phyloP scores from a whole-genome alignment of 2,113 vertebrate genomes.

The Tiliqua scincoides region DNA sequence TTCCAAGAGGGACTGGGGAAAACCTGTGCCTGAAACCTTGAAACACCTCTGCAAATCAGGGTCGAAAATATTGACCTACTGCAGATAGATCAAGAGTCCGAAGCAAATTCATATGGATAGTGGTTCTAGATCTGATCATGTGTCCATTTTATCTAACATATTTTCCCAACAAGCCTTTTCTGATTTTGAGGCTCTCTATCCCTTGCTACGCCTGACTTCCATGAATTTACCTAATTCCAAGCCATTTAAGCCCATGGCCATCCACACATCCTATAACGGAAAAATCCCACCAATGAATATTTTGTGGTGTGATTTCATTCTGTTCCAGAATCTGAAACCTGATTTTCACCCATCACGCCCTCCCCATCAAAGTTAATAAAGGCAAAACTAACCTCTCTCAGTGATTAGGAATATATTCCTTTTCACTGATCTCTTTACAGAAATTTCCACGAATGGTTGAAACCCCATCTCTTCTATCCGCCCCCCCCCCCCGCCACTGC shows the following conservation, averaged over 20 bases:
- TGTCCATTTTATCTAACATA: background rate
- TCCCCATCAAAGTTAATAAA: background rate
- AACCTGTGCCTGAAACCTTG: no score
- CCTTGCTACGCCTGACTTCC: background rate
- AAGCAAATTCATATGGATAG: no score
- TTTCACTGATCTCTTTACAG: constrained; percentile 26
- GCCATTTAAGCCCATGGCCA: background rate
- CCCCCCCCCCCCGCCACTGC: background rate
- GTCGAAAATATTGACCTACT: no score
- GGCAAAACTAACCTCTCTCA: background rate
- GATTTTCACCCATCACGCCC: background rate
- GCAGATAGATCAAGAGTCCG: no score
- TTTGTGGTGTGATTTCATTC: background rate
- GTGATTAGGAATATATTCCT: constrained; percentile 1
- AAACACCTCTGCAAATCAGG: no score
- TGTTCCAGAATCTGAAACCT: background rate
- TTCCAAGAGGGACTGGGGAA: no score
- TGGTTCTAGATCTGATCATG: background rate
- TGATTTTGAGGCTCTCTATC: no score
- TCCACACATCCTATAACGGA: background rate
- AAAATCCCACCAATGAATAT: background rate
- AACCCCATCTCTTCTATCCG: background rate
- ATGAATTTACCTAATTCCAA: background rate
- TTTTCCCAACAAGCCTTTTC: background rate
- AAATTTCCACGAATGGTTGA: constrained; percentile 16